Evolutionary conservation across 2,888 invertebrate species (phyloP), one percentile per base, ranked within the genome.

Genomic region (Bhutanitis thaidina): DNA sequence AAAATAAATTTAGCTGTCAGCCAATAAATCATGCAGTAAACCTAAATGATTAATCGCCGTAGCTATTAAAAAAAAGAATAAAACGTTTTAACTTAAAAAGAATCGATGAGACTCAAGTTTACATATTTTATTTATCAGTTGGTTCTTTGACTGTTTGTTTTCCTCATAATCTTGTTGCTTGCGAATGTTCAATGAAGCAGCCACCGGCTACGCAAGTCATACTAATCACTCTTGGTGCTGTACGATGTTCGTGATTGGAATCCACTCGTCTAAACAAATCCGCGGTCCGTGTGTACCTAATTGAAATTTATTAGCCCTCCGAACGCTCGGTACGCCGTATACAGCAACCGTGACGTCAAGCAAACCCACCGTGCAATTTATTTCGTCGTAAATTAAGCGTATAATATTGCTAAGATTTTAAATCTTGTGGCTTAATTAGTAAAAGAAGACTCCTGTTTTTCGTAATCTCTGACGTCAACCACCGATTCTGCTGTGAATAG

Each of bases 401-500:
- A 50, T 50, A 45, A 50, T 51, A 51, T 46, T 30, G 37, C 41
- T 36, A 35, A 41, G 25, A 36, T 41, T 35, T 32, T 51, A 51
- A 51, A 51, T 51, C 46, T 51, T 41, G 40, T 1, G 45, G 39
- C 41, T 51, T 51, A 51, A 51, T 51, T 46, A 51, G 51, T 45
- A 49, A 43, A 45, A 30, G 27, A 37, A 43, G 29, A 32, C 35
- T 46, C 27, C 32, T 20, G 38, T 35, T 44, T 39, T 35, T 39
- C 8, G 39, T 35, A 45, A 35, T 30, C 35, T 20, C 27, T 12
- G 34, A 30, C 10, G 27, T 32, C 0, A 3, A 32, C 20, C 27
- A 35, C 27, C 34, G 12, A 32, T n/a, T 30, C 25, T 4, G 10
- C 8, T 14, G 29, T 20, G 13, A 8, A 25, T 20, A 43, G 27